phyloP scores from a whole-genome alignment of 2,113 vertebrate genomes.

The Microtus ochrogaster region DNA sequence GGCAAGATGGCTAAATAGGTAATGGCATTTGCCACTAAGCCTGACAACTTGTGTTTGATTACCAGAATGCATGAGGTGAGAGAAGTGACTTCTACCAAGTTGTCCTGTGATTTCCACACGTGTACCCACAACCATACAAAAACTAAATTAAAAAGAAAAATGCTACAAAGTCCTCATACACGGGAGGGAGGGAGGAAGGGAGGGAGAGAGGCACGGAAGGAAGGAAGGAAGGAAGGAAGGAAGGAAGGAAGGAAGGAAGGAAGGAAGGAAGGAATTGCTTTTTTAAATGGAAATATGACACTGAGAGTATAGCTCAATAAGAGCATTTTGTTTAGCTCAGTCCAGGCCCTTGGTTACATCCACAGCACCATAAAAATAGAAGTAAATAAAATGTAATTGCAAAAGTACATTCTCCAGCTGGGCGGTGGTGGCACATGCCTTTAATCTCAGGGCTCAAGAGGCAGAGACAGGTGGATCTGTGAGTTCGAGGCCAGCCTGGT shows the following conservation, averaged over 20 bases:
- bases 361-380: background rate
- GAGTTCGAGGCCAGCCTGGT: too few species aligned
- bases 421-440: too few species aligned
- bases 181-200: fast-evolving
- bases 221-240: too few species aligned
- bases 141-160: background rate
- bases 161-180: background rate
- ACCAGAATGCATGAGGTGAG: background rate
- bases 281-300: background rate
- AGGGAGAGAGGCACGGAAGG: fast-evolving
- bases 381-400: constrained; percentile 9
- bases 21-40: background rate
- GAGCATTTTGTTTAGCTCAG: background rate
- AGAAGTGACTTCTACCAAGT: background rate
- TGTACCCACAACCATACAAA: background rate
- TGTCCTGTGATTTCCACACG: background rate
- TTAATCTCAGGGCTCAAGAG: too few species aligned
- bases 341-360: background rate
- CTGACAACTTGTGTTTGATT: background rate
- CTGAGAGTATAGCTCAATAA: background rate
- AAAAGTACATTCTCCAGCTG: background rate
- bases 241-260: fast-evolving
- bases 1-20: background rate
- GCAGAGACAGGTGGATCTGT: too few species aligned
- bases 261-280: background rate